Evolutionary conservation across 2,888 invertebrate genomes (phyloP).

Genomic region (Tetramorium bicarinatum): DNA sequence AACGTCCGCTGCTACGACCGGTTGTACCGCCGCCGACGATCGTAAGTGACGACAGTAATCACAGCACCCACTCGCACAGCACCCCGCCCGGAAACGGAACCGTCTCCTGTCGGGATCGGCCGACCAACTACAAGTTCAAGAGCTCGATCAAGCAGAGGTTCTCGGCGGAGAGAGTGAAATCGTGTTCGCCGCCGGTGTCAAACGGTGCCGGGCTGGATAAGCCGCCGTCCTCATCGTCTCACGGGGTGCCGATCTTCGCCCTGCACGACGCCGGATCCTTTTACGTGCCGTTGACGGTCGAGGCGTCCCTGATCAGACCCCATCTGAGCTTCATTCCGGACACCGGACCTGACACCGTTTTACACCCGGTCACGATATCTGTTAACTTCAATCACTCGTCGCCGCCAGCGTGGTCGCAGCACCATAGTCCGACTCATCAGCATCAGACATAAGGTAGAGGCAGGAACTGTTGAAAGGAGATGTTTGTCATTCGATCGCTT

Average conservation of each 20-base stretch:
- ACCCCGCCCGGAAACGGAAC: conserved; percentile 75
- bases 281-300: conserved; percentile 95
- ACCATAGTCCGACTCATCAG: conserved; percentile 82
- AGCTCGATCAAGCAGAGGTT: conserved; percentile 97
- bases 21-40: conserved; percentile 85
- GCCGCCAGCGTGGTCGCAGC: conserved; percentile 80
- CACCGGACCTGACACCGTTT: conserved; percentile 88
- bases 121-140: conserved; percentile 95
- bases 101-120: conserved; percentile 66
- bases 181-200: conserved; percentile 74
- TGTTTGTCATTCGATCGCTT: neutral
- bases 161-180: conserved; percentile 87
- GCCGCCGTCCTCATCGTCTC: conserved; percentile 71
- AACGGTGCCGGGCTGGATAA: conserved; percentile 71
- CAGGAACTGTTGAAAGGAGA: neutral
- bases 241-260: conserved; percentile 95
- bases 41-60: conserved; percentile 84
- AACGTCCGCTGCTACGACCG: conserved; percentile 78
- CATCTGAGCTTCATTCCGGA: conserved; percentile 87
- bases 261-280: conserved; percentile 95
- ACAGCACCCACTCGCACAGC: conserved; percentile 86
- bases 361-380: conserved; percentile 96
- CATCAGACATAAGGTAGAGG: conserved; percentile 65
- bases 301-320: conserved; percentile 91
- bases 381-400: conserved; percentile 90